A percentile compares a stretch with the other conserved stretches of the same genome.
Conservation (phyloP, 2,797 vertebrate species). For the Brotula barbata region DNA sequence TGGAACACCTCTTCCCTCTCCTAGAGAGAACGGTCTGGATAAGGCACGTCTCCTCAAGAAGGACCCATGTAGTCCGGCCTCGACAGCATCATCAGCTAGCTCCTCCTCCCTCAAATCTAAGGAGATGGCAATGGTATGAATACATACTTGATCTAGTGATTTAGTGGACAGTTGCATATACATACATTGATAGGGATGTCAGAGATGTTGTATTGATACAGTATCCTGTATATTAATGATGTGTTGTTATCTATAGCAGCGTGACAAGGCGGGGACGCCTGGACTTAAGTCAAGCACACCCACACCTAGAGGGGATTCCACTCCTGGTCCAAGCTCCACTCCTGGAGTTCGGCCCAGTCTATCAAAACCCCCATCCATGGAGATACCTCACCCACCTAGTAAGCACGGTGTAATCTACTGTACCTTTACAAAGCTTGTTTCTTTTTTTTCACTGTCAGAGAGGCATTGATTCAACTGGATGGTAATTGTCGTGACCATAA, state of each 20-base stretch:
- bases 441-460: no score
- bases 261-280: slow-evolving; percentile 93
- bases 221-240: slow-evolving; percentile 1
- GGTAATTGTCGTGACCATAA: no score
- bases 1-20: slow-evolving; percentile 91
- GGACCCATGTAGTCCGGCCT: slow-evolving; percentile 93
- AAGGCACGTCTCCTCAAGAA: slow-evolving; percentile 90
- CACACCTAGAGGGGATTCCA: slow-evolving; percentile 92
- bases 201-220: not conserved
- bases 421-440: no score
- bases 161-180: not conserved
- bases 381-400: slow-evolving; percentile 92
- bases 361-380: slow-evolving; percentile 90
- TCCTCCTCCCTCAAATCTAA: slow-evolving; percentile 95
- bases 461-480: no score
- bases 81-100: slow-evolving; percentile 92
- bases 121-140: slow-evolving; percentile 88
- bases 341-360: slow-evolving; percentile 88
- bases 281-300: slow-evolving; percentile 93
- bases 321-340: slow-evolving; percentile 89
- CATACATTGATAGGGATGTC: not conserved
- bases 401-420: slow-evolving; percentile 46
- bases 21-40: slow-evolving; percentile 92
- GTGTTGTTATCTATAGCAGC: slow-evolving; percentile 73
- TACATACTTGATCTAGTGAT: not conserved